phyloP scores from a whole-genome alignment of 2,888 invertebrate species.

The Chironomus tentans region DNA sequence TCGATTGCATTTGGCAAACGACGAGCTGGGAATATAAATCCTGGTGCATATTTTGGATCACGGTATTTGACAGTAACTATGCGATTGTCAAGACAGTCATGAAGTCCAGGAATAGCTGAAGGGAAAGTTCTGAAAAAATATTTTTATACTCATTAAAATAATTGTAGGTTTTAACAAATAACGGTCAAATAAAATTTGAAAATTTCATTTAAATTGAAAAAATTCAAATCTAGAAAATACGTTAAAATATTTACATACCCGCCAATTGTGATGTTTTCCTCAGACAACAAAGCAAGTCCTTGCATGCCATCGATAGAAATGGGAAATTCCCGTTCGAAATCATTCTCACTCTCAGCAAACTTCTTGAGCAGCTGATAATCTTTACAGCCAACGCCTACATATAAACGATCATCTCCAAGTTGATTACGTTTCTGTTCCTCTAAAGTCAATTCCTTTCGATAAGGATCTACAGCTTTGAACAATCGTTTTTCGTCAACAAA shows the following conservation, averaged over 20 bases:
- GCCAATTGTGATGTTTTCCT: slow-evolving; percentile 56
- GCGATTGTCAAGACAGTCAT: slow-evolving; percentile 50
- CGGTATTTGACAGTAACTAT: slow-evolving; percentile 60
- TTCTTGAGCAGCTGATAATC: slow-evolving; percentile 61
- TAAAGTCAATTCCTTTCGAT: slow-evolving; percentile 67
- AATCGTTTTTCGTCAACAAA: slow-evolving; percentile 93
- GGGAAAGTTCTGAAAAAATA: slow-evolving; percentile 45
- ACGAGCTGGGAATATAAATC: slow-evolving; percentile 69
- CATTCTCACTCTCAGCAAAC: slow-evolving; percentile 52
- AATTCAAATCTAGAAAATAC: not conserved
- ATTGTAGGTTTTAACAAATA: not conserved
- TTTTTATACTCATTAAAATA: slow-evolving; percentile 5
- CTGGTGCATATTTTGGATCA: slow-evolving; percentile 68
- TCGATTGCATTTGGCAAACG: slow-evolving; percentile 57
- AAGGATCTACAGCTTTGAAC: slow-evolving; percentile 71
- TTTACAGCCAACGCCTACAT: slow-evolving; percentile 63
- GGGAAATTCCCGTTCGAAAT: slow-evolving; percentile 49
- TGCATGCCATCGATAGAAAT: slow-evolving; percentile 71
- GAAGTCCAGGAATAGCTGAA: slow-evolving; percentile 62
- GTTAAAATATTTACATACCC: slow-evolving; percentile 46
- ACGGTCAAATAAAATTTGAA: no score
- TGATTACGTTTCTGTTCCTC: slow-evolving; percentile 84
- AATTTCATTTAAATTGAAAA: no score
- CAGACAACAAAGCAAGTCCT: slow-evolving; percentile 66
- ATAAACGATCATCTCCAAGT: slow-evolving; percentile 82